phyloP scores from a whole-genome alignment of 2,888 invertebrate species.

The Chalcosyrphus nemorum region DNA sequence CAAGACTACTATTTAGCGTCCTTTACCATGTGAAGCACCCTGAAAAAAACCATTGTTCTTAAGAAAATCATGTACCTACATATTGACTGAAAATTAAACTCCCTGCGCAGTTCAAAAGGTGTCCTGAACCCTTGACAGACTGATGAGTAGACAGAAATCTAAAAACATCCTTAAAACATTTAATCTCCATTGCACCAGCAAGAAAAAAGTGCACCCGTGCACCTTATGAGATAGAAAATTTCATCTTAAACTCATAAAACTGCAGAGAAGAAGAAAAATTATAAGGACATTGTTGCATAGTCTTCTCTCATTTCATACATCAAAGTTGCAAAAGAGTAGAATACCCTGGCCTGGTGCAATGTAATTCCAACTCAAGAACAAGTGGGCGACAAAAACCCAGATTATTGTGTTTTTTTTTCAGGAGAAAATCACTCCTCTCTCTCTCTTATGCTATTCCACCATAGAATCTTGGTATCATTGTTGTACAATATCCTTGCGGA shows the following conservation, averaged over 20 bases:
- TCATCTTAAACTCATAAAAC: not conserved
- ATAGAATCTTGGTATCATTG: constrained; percentile 1
- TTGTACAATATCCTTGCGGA: constrained; percentile 24
- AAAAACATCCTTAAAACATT: no score
- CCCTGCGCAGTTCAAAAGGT: no score
- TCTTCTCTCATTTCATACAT: not conserved
- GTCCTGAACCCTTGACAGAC: no score
- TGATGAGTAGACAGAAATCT: no score
- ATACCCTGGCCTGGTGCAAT: not conserved
- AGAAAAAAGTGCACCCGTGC: not conserved
- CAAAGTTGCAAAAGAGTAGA: not conserved
- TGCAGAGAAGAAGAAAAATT: not conserved
- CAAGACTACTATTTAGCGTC: no score
- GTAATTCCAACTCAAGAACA: not conserved
- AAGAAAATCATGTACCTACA: no score
- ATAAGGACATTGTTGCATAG: not conserved
- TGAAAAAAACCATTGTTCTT: no score
- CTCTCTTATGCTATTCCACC: not conserved
- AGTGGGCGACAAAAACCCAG: not conserved
- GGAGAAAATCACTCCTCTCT: not conserved
- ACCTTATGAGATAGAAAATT: not conserved
- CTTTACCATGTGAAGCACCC: no score
- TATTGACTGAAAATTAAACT: no score
- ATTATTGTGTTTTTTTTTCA: constrained; percentile 1
- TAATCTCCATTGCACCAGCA: no score